Percentiles rank a stretch among this genome's conserved stretches.
phyloP scores from a whole-genome alignment of 2,113 vertebrate species.

The Sinosuthora webbiana region DNA sequence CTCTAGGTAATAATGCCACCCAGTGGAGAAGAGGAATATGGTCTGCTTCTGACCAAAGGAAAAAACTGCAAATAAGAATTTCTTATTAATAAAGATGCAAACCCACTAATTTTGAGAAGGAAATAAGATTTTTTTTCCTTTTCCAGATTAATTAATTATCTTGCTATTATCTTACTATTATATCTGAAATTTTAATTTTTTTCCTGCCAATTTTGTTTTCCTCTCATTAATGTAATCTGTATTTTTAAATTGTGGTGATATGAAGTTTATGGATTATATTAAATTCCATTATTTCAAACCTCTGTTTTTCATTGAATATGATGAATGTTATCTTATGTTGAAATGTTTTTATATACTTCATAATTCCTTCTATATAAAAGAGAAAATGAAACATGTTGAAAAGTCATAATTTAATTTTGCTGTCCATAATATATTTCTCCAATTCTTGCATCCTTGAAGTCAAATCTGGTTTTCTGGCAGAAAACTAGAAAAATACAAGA shows the following conservation, averaged over 20 bases:
- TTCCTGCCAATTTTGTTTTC: background rate
- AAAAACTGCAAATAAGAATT: background rate
- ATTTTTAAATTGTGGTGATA: background rate
- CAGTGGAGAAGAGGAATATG: constrained; percentile 39
- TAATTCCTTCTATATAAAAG: background rate
- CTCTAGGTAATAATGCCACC: constrained; percentile 44
- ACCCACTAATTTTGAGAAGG: background rate
- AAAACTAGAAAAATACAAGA: background rate
- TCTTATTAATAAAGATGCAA: background rate
- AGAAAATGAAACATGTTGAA: background rate
- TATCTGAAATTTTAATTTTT: background rate
- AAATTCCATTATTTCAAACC: background rate
- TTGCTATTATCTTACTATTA: background rate
- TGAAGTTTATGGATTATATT: background rate
- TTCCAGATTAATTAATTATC: background rate
- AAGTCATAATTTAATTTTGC: background rate
- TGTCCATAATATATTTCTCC: background rate
- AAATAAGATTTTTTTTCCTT: background rate
- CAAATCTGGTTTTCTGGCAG: background rate
- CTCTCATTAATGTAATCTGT: background rate
- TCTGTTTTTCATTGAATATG: background rate
- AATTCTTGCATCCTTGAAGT: background rate
- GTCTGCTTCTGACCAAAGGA: background rate
- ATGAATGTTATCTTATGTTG: background rate
- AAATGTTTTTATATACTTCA: background rate